These are phyloP conservation scores for Drosophila borealis DNA, from an alignment of 2,888 invertebrate species.

Conservation along the genomic window DNA sequence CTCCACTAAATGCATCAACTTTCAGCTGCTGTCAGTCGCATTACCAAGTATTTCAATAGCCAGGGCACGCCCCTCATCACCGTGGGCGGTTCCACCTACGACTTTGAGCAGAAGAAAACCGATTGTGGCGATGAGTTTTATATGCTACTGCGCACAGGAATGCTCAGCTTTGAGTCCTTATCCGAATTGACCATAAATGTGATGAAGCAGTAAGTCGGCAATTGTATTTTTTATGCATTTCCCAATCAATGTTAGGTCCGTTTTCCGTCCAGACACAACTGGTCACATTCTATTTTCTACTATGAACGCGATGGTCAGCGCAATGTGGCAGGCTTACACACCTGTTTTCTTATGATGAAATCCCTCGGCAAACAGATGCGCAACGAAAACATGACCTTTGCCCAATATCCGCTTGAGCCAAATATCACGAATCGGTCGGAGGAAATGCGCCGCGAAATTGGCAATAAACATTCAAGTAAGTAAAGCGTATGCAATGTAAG, in stretches of 20 bases:
- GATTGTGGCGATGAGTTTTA: conserved; percentile 91
- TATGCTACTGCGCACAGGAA: conserved; percentile 91
- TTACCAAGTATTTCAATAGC: conserved; percentile 91
- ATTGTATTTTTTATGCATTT: not conserved
- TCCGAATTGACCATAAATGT: conserved; percentile 89
- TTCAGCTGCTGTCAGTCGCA: conserved; percentile 92
- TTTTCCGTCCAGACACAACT: conserved; percentile 87
- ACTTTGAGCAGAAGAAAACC: conserved; percentile 90
- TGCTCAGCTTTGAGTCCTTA: conserved; percentile 90
- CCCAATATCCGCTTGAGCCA: conserved; percentile 81
- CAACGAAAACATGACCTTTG: conserved; percentile 82
- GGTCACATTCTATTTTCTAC: conserved; percentile 90
- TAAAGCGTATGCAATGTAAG: conserved; percentile 52
- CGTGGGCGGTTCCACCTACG: conserved; percentile 92
- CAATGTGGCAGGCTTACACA: conserved; percentile 88
- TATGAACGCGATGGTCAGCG: conserved; percentile 91
- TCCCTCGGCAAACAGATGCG: conserved; percentile 88
- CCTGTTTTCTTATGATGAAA: conserved; percentile 91
- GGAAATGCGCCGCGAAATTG: conserved; percentile 88
- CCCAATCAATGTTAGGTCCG: not conserved
- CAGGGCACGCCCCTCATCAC: conserved; percentile 92
- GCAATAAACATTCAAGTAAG: conserved; percentile 90
- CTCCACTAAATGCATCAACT: not conserved
- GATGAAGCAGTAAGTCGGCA: conserved; percentile 88
- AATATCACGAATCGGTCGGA: conserved; percentile 87